Conservation (phyloP, 2,113 vertebrate species). For the Psammodynastes pulverulentus region DNA sequence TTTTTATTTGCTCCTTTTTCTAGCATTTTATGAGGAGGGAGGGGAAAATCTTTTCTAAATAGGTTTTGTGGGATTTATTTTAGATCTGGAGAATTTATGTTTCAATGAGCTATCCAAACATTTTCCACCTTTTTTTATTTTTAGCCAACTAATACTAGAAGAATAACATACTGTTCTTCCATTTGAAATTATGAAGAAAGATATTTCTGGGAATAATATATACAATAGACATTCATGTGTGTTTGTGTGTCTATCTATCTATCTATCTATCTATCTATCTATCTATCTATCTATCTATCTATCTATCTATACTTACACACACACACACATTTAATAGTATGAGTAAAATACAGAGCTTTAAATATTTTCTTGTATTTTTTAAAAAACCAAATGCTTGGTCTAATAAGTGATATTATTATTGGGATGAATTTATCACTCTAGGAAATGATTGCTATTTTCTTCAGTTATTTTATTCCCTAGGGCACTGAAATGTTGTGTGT, state of each 20-base stretch:
- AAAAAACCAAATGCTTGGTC: background rate
- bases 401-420: background rate
- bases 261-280: too few relatives aligned
- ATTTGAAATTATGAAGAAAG: background rate
- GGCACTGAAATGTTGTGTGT: background rate
- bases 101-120: background rate
- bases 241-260: background rate
- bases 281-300: too few relatives aligned
- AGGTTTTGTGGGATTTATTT: background rate
- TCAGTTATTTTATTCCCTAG: background rate
- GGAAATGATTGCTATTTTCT: background rate
- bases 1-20: background rate
- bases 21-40: background rate
- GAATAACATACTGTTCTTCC: background rate
- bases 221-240: background rate
- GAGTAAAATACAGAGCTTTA: background rate
- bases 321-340: background rate
- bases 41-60: background rate
- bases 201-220: background rate
- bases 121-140: background rate
- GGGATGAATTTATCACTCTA: background rate
- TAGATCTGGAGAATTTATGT: background rate
- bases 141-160: background rate
- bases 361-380: background rate
- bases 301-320: too few relatives aligned